Conservation (phyloP, 1,140 invertebrate species). For the Papilio polyxenes region DNA sequence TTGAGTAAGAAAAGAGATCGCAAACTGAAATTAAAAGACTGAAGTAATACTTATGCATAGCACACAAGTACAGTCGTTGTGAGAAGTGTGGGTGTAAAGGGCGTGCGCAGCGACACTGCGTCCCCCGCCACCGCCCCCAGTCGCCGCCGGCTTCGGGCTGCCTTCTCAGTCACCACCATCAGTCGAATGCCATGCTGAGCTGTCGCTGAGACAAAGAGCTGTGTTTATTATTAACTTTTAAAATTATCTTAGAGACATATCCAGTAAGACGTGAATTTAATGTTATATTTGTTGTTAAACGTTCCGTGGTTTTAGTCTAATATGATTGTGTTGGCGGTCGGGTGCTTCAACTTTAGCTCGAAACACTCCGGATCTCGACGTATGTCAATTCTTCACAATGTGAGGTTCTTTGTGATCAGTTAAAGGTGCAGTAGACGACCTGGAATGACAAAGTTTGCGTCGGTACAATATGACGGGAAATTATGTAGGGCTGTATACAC, state of each 20-base stretch:
- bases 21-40: constrained; percentile 15
- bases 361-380: not conserved
- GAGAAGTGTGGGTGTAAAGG: not conserved
- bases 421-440: constrained; percentile 31
- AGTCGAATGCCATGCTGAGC: constrained; percentile 24
- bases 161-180: not conserved
- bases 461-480: constrained; percentile 30
- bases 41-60: constrained; percentile 9
- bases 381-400: constrained; percentile 43
- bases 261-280: constrained; percentile 63
- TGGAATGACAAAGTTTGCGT: constrained; percentile 24
- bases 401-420: constrained; percentile 36
- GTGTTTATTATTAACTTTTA: constrained; percentile 49
- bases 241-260: constrained; percentile 66
- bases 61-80: not conserved
- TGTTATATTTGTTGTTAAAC: constrained; percentile 53
- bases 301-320: constrained; percentile 34
- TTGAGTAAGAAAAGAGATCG: constrained; percentile 18
- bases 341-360: constrained; percentile 4
- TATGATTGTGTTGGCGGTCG: not conserved
- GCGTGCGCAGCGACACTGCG: not conserved
- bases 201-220: constrained; percentile 34
- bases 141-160: not conserved
- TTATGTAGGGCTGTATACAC: constrained; percentile 35
- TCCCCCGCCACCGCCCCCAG: not conserved